Conservation (phyloP, 2,113 vertebrate genomes). For the Dasyurus viverrinus region DNA sequence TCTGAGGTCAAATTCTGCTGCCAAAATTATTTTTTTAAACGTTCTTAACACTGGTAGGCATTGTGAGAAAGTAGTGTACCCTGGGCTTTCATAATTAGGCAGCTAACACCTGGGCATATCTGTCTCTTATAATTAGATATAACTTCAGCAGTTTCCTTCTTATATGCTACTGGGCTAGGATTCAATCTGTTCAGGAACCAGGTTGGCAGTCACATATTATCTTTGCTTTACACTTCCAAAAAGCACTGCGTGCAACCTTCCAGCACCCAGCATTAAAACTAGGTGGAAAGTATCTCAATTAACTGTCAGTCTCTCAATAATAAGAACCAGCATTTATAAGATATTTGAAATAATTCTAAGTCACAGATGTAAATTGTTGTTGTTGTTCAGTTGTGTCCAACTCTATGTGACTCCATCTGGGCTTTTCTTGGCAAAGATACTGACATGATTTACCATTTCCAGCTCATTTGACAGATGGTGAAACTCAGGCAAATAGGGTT, state of each 20-base stretch:
- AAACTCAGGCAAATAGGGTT: neutral
- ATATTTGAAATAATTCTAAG: neutral
- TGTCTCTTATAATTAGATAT: slow-evolving; percentile 51
- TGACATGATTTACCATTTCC: neutral
- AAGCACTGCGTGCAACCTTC: neutral
- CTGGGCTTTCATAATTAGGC: slow-evolving; percentile 60
- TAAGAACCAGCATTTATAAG: neutral
- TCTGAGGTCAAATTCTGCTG: slow-evolving; percentile 50
- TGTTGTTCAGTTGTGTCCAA: neutral
- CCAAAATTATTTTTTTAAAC: slow-evolving; percentile 50
- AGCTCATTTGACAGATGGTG: neutral
- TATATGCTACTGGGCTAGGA: neutral
- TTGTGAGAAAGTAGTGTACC: neutral
- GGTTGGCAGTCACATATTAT: neutral
- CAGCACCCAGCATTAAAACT: neutral
- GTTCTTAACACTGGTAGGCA: slow-evolving; percentile 25
- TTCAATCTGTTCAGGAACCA: neutral
- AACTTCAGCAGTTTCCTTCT: neutral
- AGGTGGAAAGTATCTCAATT: neutral
- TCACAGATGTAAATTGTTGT: neutral
- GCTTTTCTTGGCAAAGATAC: neutral
- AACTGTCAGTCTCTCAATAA: neutral
- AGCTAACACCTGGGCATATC: slow-evolving; percentile 52
- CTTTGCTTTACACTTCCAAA: neutral
- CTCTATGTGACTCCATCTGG: neutral